A percentile compares a stretch with the other conserved stretches of the same genome.
Conservation (phyloP, 2,113 vertebrate genomes). For the Thinocorus orbignyianus region DNA sequence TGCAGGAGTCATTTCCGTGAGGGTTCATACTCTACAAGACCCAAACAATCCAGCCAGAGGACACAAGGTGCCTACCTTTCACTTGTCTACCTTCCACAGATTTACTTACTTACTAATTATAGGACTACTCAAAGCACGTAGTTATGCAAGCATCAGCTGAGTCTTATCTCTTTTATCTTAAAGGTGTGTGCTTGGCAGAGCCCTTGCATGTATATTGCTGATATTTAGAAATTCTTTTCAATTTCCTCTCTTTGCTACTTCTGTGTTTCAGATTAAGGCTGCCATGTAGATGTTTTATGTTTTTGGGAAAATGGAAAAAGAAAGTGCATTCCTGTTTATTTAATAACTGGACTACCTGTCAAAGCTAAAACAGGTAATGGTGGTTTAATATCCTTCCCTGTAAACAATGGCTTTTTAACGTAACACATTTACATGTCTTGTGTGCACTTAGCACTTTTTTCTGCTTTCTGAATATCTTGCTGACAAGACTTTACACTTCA, state of each 20-base stretch:
- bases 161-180: background rate
- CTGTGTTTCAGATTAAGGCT: background rate
- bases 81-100: background rate
- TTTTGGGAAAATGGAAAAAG: background rate
- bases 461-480: background rate
- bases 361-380: background rate
- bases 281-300: background rate
- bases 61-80: background rate
- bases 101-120: background rate
- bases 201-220: background rate
- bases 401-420: background rate
- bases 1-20: rapidly evolving
- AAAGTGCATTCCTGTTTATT: background rate
- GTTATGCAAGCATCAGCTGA: background rate
- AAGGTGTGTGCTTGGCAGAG: background rate
- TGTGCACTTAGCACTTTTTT: background rate
- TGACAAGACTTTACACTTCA: background rate
- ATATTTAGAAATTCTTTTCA: background rate
- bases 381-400: background rate
- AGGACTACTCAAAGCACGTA: background rate
- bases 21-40: background rate
- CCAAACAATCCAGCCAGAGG: background rate
- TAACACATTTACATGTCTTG: background rate
- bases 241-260: background rate
- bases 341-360: background rate